A percentile compares a stretch with the other conserved stretches of the same genome.
Evolutionary conservation across 2,113 vertebrate genomes (phyloP).

Genomic region (Pseudopipra pipra): DNA sequence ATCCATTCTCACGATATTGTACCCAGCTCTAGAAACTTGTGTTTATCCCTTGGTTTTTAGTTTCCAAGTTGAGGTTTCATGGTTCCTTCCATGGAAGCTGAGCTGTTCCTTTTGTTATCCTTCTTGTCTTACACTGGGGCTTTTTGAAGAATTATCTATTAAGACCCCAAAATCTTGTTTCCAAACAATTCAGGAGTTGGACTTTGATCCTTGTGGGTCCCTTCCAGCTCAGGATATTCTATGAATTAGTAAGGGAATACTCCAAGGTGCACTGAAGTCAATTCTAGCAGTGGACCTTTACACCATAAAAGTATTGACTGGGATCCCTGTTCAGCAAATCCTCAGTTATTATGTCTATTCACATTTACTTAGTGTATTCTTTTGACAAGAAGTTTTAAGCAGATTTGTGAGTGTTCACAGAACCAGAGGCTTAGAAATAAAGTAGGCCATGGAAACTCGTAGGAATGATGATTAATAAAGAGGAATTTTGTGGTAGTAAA

Average conservation of each 20-base stretch:
- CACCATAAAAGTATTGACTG: neutral
- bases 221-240: neutral
- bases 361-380: neutral
- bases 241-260: neutral
- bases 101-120: neutral
- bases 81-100: neutral
- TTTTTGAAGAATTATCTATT: neutral
- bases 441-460: neutral
- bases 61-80: neutral
- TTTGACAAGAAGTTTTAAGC: neutral
- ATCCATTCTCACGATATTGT: neutral
- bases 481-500: neutral
- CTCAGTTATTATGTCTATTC: neutral
- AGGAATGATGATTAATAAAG: neutral
- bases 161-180: neutral
- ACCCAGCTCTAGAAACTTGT: neutral
- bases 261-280: neutral
- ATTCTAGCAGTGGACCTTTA: neutral
- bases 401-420: neutral
- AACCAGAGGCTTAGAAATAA: neutral
- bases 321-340: neutral
- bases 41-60: neutral
- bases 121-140: neutral
- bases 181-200: neutral
- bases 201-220: neutral